phyloP scores from a whole-genome alignment of 2,797 vertebrate genomes.

The Onychomys torridus region DNA sequence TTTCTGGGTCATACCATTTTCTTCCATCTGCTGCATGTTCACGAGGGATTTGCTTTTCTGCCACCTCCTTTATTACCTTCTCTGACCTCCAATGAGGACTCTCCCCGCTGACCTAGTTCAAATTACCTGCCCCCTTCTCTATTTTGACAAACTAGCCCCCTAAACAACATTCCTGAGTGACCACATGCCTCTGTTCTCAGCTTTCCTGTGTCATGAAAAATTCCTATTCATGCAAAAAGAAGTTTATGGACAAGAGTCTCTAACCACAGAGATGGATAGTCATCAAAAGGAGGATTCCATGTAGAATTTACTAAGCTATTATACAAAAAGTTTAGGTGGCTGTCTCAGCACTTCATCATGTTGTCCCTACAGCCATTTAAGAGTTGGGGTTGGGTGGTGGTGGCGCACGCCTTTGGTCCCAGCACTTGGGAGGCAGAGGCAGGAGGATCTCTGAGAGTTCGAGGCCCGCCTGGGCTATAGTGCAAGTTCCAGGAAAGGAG shows the following conservation, averaged over 20 bases:
- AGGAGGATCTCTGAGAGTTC: too few relatives aligned
- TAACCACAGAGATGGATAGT: not conserved
- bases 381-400: too few relatives aligned
- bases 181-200: not conserved
- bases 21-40: not conserved
- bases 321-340: not conserved
- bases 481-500: too few relatives aligned
- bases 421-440: too few relatives aligned
- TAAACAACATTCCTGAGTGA: not conserved
- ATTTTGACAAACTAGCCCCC: not conserved
- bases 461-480: too few relatives aligned
- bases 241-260: slow-evolving; percentile 22
- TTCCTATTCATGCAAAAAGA: not conserved
- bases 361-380: not conserved
- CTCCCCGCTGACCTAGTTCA: not conserved
- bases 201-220: not conserved
- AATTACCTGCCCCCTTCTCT: not conserved
- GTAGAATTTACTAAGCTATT: slow-evolving; percentile 11
- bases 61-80: not conserved
- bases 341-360: too few relatives aligned
- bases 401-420: too few relatives aligned
- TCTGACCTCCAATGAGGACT: not conserved
- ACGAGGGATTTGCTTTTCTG: slow-evolving; percentile 1
- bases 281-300: not conserved
- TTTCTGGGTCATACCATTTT: not conserved